Evolutionary conservation across 2,797 vertebrate genomes (phyloP).

Genomic region (Enteromius radiatus): DNA sequence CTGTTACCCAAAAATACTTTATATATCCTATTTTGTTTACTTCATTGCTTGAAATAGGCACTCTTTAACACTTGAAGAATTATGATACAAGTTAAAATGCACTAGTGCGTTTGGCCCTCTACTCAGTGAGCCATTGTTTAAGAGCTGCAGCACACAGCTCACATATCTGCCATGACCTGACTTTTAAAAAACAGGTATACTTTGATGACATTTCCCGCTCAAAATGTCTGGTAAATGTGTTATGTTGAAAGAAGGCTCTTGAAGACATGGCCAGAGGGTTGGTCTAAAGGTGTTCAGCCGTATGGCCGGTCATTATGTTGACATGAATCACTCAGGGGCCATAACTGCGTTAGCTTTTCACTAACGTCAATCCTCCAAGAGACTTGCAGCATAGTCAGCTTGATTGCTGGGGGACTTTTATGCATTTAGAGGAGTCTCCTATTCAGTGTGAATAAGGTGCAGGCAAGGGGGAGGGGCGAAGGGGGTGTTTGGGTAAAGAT

Average conservation of each 20-base stretch:
- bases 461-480: constrained; percentile 67
- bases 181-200: constrained; percentile 17
- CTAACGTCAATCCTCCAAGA: constrained; percentile 68
- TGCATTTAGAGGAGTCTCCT: constrained; percentile 71
- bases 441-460: constrained; percentile 82
- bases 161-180: constrained; percentile 47
- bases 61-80: constrained; percentile 2
- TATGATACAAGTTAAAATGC: constrained; percentile 24
- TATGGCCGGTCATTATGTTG: constrained; percentile 70
- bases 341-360: constrained; percentile 69
- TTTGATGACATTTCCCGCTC: constrained; percentile 2
- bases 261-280: constrained; percentile 1
- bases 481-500: constrained; percentile 77
- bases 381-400: constrained; percentile 72
- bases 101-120: constrained; percentile 31
- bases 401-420: constrained; percentile 79
- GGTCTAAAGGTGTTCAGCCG: constrained; percentile 64
- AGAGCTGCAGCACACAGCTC: constrained; percentile 37
- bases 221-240: constrained; percentile 4
- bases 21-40: not conserved
- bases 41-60: not conserved
- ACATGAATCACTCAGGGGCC: constrained; percentile 75
- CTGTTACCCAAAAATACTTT: not conserved
- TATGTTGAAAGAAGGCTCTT: constrained; percentile 20
- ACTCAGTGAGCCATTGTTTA: constrained; percentile 58